Base-by-base conservation (phyloP, 1,140 invertebrate genomes). In the Oryzaephilus surinamensis region DNA sequence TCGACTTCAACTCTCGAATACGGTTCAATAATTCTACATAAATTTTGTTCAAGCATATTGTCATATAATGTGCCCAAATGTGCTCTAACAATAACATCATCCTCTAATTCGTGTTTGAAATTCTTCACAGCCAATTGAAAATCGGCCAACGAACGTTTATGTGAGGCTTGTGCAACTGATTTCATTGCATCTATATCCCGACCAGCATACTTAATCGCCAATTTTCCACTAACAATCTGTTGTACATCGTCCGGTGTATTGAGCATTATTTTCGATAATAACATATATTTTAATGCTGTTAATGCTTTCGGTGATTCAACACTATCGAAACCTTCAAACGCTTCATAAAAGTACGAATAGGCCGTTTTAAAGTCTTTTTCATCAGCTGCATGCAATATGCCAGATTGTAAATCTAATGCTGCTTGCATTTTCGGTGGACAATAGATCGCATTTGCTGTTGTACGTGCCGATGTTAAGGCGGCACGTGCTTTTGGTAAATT, bases 321-420 rank as follows among this genome's bases (percentile, higher is more conserved):
- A 48, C 90, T 94, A 64, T 99, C 94, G 66, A 95, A 98, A 44
- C 94, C 94, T 73, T 99, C 97, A 68, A 99, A 99, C 21, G 96
- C 96, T 73, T 99, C 97, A 68, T 98, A 99, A 62, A 99, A 99
- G 62, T 99, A 99, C 23, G 96, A 99, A 65, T 96, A 99, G 21
- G 96, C 97, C 49, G 96, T 99, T 74, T 99, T 99, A 63, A 99
- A 99, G 60, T 99, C 97, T 57, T 87, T 81, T 63, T 99, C 97
- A 65, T 99, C 97, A 18, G 95, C 96, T 23, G 97, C 96, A 71
- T 99, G 97, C 12, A 99, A 66, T 48, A 99, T 97, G 38, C 93
- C 96, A 19, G 96, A 98, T 62, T 99, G 95, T 28, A 98, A 69
- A 70, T 99, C 97, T 10, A 99, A 70, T 11, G 92, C 82, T 10